phyloP scores from a whole-genome alignment of 2,888 invertebrate genomes.

The Mesorhabditis belari region DNA sequence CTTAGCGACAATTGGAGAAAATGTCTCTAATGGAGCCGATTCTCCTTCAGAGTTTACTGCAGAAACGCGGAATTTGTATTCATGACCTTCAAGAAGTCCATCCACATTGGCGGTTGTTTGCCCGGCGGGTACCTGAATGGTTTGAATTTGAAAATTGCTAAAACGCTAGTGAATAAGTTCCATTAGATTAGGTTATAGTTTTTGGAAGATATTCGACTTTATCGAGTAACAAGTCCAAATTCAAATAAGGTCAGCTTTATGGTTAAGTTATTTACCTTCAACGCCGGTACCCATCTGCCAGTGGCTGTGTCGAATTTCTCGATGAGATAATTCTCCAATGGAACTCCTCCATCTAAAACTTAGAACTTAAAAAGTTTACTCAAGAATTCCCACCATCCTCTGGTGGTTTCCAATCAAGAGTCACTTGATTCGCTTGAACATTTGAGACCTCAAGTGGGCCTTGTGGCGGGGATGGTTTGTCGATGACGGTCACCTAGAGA shows the following conservation, averaged over 20 bases:
- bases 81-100: conserved; percentile 84
- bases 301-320: conserved; percentile 95
- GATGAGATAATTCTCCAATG: conserved; percentile 84
- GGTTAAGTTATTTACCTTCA: too few relatives aligned
- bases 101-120: conserved; percentile 64
- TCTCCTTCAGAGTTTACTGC: conserved; percentile 96
- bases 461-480: conserved; percentile 55
- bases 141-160: too few relatives aligned
- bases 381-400: conserved; percentile 54
- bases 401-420: conserved; percentile 80
- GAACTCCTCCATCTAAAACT: conserved; percentile 66
- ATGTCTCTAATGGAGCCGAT: conserved; percentile 85
- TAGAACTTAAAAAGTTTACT: conserved; percentile 14
- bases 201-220: background rate
- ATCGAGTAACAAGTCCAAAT: background rate
- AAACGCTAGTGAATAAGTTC: too few relatives aligned
- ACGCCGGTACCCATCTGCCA: conserved; percentile 90
- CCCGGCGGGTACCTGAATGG: conserved; percentile 20
- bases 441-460: conserved; percentile 76
- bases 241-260: too few relatives aligned
- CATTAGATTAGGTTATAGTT: too few relatives aligned
- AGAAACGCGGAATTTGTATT: conserved; percentile 90
- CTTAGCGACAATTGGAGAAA: conserved; percentile 79
- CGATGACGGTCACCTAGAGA: conserved; percentile 21
- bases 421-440: conserved; percentile 80